Percentiles rank a stretch among this genome's conserved stretches.
Conservation (phyloP, 2,888 invertebrate genomes). For the Mythimna lalbum region DNA sequence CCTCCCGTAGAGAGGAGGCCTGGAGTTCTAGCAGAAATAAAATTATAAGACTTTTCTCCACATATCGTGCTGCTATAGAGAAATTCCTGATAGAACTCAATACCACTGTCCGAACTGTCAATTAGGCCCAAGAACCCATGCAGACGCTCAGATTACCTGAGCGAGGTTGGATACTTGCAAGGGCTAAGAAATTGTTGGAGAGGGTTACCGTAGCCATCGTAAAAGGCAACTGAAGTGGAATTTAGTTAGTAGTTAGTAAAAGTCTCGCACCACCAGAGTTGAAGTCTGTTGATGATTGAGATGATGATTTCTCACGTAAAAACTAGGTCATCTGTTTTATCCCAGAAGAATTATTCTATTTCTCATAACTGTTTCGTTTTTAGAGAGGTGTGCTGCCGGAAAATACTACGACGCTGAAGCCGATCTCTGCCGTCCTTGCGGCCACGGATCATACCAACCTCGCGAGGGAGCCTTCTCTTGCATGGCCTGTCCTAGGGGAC, state of each 20-base stretch:
- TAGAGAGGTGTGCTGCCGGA: conserved; percentile 97
- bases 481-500: conserved; percentile 96
- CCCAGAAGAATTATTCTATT: background rate
- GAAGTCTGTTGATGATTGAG: too few species aligned
- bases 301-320: too few species aligned
- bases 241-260: too few species aligned
- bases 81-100: background rate
- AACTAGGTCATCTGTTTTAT: too few species aligned
- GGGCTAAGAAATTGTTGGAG: too few species aligned
- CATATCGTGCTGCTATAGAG: background rate
- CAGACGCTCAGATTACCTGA: background rate
- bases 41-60: too few species aligned
- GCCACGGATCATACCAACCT: conserved; percentile 98
- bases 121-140: background rate
- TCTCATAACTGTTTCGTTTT: conserved; percentile 27
- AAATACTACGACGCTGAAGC: conserved; percentile 97
- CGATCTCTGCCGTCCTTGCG: conserved; percentile 97
- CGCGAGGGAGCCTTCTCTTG: conserved; percentile 97
- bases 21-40: too few species aligned
- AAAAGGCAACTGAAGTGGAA: too few species aligned
- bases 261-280: too few species aligned
- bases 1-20: too few species aligned
- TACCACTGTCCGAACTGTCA: background rate
- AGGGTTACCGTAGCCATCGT: too few species aligned
- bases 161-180: too few species aligned